A percentile compares a stretch with the other conserved stretches of the same genome.
Evolutionary conservation across 2,113 vertebrate species (phyloP).

Genomic region (Salvelinus alpinus): DNA sequence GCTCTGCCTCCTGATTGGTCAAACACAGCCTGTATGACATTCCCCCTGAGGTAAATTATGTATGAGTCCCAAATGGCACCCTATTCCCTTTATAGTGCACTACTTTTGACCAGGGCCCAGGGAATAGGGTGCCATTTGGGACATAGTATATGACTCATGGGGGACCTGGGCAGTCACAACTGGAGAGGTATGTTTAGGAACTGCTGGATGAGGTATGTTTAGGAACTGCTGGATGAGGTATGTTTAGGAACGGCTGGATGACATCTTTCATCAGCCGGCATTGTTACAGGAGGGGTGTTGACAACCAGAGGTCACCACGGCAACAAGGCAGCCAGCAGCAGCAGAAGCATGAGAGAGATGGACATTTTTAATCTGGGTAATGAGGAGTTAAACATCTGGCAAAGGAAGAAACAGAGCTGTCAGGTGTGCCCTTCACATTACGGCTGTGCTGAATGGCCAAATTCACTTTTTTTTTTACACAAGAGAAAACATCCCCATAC

Average conservation of each 20-base stretch:
- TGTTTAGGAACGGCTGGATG: background rate
- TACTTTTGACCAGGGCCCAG: too few relatives aligned
- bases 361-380: slow-evolving; percentile 21
- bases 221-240: background rate
- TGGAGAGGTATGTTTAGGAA: background rate
- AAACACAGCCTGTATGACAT: background rate
- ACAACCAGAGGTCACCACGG: slow-evolving; percentile 25
- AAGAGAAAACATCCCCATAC: background rate
- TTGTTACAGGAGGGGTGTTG: slow-evolving; percentile 27
- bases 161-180: background rate
- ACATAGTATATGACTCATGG: background rate
- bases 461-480: slow-evolving; percentile 7
- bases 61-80: too few relatives aligned
- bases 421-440: slow-evolving; percentile 3
- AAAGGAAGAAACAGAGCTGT: slow-evolving; percentile 9
- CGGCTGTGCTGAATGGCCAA: background rate
- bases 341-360: slow-evolving; percentile 10
- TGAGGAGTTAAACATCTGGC: slow-evolving; percentile 28
- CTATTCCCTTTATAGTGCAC: too few relatives aligned
- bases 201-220: background rate
- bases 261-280: slow-evolving; percentile 16
- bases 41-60: background rate
- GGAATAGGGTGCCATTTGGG: too few relatives aligned
- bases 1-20: background rate
- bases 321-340: background rate